These are phyloP conservation scores for Scopus umbretta DNA, from an alignment of 2,113 vertebrate species.

Conservation along the genomic window DNA sequence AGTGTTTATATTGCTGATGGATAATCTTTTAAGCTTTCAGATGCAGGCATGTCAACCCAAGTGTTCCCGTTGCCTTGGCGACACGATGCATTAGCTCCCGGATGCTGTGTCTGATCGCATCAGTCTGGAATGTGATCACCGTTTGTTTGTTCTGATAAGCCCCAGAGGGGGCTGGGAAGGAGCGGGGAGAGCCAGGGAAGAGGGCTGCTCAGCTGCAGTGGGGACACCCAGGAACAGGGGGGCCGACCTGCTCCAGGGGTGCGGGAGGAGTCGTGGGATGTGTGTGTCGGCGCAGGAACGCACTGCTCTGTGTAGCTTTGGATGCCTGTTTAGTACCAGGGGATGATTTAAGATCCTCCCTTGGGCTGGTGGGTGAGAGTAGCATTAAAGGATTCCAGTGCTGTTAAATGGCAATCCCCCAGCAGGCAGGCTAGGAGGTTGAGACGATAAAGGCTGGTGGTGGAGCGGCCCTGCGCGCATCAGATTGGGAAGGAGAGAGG, in stretches of 20 bases:
- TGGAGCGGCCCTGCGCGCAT: not conserved
- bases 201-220: not conserved
- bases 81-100: not conserved
- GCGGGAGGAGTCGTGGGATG: fast-evolving
- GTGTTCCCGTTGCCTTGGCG: constrained; percentile 13
- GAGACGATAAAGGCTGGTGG: not conserved
- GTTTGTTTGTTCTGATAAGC: not conserved
- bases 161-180: not conserved
- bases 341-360: not conserved
- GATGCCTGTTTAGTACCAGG: not conserved
- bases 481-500: not conserved
- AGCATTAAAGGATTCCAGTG: not conserved
- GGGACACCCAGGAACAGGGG: not conserved
- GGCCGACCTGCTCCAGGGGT: not conserved
- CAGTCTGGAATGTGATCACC: not conserved
- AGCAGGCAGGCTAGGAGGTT: not conserved
- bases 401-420: not conserved
- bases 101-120: constrained; percentile 13
- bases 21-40: constrained; percentile 12
- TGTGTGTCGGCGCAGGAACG: not conserved
- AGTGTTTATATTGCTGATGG: not conserved
- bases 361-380: not conserved
- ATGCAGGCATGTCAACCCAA: not conserved
- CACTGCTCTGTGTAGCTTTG: fast-evolving
- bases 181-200: not conserved